A percentile compares a stretch with the other conserved stretches of the same genome.
Evolutionary conservation across 2,797 vertebrate species (phyloP).

Genomic region (Platyrinchus mystaceus): DNA sequence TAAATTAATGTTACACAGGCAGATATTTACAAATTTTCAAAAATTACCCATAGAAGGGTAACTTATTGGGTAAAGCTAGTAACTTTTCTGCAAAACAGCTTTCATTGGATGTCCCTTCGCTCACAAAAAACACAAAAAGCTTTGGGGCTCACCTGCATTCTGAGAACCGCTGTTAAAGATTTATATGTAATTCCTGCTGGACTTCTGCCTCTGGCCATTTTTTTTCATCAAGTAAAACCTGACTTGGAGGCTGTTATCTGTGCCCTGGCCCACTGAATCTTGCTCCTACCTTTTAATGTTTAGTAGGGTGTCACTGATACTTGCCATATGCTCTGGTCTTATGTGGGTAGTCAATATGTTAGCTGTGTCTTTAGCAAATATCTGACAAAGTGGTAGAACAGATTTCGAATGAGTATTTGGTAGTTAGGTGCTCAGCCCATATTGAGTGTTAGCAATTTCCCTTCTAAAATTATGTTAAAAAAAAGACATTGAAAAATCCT

Average conservation of each 20-base stretch:
- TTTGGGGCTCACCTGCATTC: not conserved
- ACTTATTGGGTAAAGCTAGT: not conserved
- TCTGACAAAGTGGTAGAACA: not conserved
- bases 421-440: not conserved
- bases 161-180: not conserved
- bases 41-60: not conserved
- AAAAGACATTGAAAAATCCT: not conserved
- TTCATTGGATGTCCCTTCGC: not conserved
- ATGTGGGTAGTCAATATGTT: not conserved
- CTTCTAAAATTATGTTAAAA: not conserved
- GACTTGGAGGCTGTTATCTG: not conserved
- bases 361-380: not conserved
- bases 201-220: not conserved
- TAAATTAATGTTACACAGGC: not conserved
- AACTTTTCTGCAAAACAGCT: not conserved
- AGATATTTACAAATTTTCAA: not conserved
- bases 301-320: slow-evolving; percentile 2
- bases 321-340: not conserved
- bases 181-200: not conserved
- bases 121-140: not conserved
- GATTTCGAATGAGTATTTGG: not conserved
- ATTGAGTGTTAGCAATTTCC: not conserved
- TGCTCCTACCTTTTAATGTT: not conserved
- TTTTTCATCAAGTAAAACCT: not conserved
- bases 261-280: not conserved